These are phyloP conservation scores for Willisornis vidua DNA, from an alignment of 2,113 vertebrate species.

Conservation along the genomic window DNA sequence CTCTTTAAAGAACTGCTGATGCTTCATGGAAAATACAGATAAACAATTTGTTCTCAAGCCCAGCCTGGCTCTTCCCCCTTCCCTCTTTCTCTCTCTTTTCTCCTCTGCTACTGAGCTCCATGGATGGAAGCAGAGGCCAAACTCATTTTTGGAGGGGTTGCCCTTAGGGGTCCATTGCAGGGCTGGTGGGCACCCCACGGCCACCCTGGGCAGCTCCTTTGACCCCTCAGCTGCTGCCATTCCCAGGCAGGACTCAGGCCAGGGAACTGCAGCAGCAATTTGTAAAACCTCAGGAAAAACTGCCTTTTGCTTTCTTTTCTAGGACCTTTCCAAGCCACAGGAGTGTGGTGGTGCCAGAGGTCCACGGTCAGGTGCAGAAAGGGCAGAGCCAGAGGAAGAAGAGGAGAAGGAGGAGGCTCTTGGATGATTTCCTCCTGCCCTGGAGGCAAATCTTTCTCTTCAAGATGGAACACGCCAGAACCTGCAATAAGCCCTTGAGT, in stretches of 20 bases:
- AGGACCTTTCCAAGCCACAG: background rate
- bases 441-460: conserved; percentile 21
- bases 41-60: conserved; percentile 1
- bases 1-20: conserved; percentile 56
- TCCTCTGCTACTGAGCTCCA: background rate
- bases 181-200: background rate
- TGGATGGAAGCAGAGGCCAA: background rate
- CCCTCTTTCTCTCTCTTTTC: background rate
- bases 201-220: background rate
- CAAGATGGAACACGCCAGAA: background rate
- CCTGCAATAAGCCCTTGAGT: conserved; percentile 1
- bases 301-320: background rate
- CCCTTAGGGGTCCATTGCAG: background rate
- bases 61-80: background rate
- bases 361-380: background rate
- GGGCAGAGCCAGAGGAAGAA: background rate
- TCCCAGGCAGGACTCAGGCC: background rate
- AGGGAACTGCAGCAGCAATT: background rate
- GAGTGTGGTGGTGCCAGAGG: conserved; percentile 2
- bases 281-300: background rate
- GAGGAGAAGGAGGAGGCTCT: conserved; percentile 4
- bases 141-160: background rate
- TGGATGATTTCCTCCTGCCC: background rate
- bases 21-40: conserved; percentile 15
- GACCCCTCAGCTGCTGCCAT: background rate